Percentiles rank a stretch among this genome's conserved stretches.
phyloP scores from a whole-genome alignment of 2,797 vertebrate species.

The Enoplosus armatus region DNA sequence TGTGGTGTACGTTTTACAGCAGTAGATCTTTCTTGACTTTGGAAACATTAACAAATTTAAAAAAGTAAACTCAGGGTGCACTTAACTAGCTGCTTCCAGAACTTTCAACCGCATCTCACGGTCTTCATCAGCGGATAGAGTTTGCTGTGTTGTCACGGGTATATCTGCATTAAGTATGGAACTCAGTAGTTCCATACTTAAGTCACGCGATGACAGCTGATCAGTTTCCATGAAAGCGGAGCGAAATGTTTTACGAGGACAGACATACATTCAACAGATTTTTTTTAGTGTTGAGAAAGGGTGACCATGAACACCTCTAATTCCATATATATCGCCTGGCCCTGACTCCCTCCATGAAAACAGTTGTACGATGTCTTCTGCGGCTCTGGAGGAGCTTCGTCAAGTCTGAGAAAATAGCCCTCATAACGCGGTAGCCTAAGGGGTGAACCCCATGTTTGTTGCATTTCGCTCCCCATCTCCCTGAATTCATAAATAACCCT shows the following conservation, averaged over 20 bases:
- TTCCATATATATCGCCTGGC: not conserved
- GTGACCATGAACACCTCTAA: too few species aligned
- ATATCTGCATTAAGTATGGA: not conserved
- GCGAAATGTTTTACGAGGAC: not conserved
- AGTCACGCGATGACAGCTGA: not conserved
- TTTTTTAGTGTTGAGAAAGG: too few species aligned
- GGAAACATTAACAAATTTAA: too few species aligned
- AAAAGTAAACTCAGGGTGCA: too few species aligned
- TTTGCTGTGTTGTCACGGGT: not conserved
- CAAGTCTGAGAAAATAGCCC: not conserved
- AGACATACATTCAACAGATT: not conserved
- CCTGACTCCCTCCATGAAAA: not conserved
- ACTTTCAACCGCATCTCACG: not conserved
- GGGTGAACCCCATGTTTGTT: not conserved
- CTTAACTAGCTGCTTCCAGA: not conserved
- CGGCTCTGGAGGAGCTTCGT: not conserved
- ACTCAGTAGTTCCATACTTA: not conserved
- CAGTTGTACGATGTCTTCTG: not conserved
- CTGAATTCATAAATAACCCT: not conserved
- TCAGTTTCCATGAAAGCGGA: not conserved
- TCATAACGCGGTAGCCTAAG: not conserved
- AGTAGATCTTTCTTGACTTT: not conserved
- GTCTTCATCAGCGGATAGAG: not conserved
- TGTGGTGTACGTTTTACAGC: not conserved
- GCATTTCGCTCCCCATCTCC: not conserved